Evolutionary conservation across 2,888 invertebrate species (phyloP), one percentile per base, ranked within the genome.

Genomic region (Melanophora roralis): DNA sequence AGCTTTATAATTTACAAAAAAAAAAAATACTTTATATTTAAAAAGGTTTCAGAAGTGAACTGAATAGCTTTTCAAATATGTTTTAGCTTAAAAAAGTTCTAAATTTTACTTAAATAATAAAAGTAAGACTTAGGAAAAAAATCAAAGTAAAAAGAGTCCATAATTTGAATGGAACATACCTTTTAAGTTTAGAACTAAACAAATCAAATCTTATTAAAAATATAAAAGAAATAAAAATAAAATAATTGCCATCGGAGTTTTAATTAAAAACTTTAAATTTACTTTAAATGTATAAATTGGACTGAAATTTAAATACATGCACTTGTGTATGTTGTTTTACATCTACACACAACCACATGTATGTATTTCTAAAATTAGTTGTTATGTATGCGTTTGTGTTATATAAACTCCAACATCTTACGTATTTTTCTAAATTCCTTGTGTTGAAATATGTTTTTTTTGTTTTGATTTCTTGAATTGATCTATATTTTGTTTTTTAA

Each of bases 391-490:
- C 11, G 8, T 23, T 51, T 12, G 64, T 34, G 49, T 51, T 72
- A 34, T 59, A 40, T 60, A 68, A 60, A 69, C 38, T 53, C 62
- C 53, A 67, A 75, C 49, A 65, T 71, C 60, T 80, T 80, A 75
- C 79, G 75, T 80, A 80, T 71, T 80, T 62, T 75, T 51, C 79
- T 71, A 67, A 45, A 71, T 67, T 75, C 9, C 57, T 51, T 60
- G 19, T 71, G 23, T 36, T 34, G 47, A 36, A 16, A 36, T 53
- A 45, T 27, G 7, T 64, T 49, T 27, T 2, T 2, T 21, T 59
- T 38, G 6, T 45, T 27, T 45, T 4, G 27, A 14, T 9, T 19
- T 36, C 9, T 64, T 64, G 2, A 6, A 34, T 21, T 45, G 21
- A 27, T 27, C 14, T 23, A 27, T 38, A 45, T 27, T 36, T 38